phyloP scores from a whole-genome alignment of 2,797 vertebrate species.

The Danio choprae region DNA sequence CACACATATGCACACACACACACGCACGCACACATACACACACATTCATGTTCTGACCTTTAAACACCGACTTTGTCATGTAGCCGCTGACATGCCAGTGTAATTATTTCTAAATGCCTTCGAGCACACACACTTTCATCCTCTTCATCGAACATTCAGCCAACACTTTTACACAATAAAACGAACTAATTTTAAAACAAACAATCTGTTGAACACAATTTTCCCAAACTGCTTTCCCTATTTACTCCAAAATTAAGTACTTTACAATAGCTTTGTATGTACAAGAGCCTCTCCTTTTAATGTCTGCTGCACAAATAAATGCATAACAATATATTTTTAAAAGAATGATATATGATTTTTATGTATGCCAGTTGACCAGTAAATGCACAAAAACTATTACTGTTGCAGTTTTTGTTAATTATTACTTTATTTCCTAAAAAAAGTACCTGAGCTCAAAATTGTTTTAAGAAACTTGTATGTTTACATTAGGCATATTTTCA shows the following conservation, averaged over 20 bases:
- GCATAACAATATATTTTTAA: too few species aligned
- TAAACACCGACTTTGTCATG: conserved; percentile 28
- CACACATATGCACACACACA: not conserved
- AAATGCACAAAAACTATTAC: too few species aligned
- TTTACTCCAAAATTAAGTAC: not conserved
- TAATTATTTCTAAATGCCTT: not conserved
- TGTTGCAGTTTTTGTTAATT: too few species aligned
- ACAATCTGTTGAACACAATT: not conserved
- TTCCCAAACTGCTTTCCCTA: not conserved
- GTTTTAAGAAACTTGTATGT: too few species aligned
- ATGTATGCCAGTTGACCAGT: too few species aligned
- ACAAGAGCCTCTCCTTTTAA: too few species aligned
- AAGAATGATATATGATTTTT: too few species aligned
- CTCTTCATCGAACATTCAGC: not conserved
- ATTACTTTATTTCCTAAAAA: too few species aligned
- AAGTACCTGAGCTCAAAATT: too few species aligned
- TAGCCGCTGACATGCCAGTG: conserved; percentile 18
- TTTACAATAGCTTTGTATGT: not conserved
- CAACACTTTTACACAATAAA: not conserved
- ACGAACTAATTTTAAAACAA: not conserved
- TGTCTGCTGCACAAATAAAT: too few species aligned
- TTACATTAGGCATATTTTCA: not conserved
- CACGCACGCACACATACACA: conserved; percentile 5
- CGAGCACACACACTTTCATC: not conserved
- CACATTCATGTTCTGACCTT: conserved; percentile 10